phyloP scores from a whole-genome alignment of 2,888 invertebrate species.

The Tenthredo mesomela region DNA sequence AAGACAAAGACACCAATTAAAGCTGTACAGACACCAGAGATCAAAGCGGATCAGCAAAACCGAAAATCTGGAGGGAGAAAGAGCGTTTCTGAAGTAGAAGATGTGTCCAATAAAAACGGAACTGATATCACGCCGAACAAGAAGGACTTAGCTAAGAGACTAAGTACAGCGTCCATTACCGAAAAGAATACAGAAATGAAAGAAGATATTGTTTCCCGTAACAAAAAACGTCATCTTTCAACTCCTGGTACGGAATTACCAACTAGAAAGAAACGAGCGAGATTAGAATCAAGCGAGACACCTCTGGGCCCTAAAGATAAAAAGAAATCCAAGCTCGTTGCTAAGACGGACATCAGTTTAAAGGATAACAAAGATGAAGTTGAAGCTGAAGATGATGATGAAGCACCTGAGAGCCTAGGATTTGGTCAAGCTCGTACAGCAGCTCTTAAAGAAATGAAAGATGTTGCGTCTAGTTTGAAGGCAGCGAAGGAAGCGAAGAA shows the following conservation, averaged over 20 bases:
- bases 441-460: slow-evolving; percentile 53
- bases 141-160: not conserved
- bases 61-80: slow-evolving; percentile 10
- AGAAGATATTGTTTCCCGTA: not conserved
- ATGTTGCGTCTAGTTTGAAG: slow-evolving; percentile 46
- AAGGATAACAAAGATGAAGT: not conserved
- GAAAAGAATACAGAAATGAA: not conserved
- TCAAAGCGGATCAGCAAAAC: not conserved
- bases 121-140: slow-evolving; percentile 17
- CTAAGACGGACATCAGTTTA: not conserved
- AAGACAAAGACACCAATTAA: not conserved
- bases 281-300: slow-evolving; percentile 23
- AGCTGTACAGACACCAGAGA: not conserved
- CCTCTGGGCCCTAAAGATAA: not conserved
- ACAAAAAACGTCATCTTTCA: not conserved
- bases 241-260: not conserved
- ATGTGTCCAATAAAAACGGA: slow-evolving; percentile 37
- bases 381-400: slow-evolving; percentile 36
- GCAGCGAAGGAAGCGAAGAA: slow-evolving; percentile 53
- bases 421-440: slow-evolving; percentile 54
- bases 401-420: slow-evolving; percentile 53
- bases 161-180: not conserved
- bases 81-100: not conserved
- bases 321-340: not conserved
- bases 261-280: slow-evolving; percentile 14